Conservation (phyloP, 1,140 invertebrate genomes). For the Hyles euphorbiae region DNA sequence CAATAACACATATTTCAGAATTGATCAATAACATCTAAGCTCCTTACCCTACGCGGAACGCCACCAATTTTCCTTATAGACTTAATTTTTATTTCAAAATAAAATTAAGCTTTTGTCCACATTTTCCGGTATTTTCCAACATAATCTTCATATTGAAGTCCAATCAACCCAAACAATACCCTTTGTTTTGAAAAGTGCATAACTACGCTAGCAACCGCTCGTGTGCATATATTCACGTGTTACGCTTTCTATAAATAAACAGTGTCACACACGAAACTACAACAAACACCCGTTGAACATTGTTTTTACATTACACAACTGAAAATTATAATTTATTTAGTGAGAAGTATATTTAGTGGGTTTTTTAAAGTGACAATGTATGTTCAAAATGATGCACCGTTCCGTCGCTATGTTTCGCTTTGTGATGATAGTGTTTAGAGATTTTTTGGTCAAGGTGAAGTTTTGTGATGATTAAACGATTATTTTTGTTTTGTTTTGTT, state of each 20-base stretch:
- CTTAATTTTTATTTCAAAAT: no score
- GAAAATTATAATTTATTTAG: neutral
- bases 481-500: conserved; percentile 5
- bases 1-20: no score
- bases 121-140: no score
- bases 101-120: no score
- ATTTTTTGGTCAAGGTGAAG: conserved; percentile 58
- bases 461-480: conserved; percentile 8
- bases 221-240: conserved; percentile 49
- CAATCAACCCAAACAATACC: no score
- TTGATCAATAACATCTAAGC: no score
- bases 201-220: neutral
- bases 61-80: no score
- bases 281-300: conserved; percentile 18
- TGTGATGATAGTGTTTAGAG: conserved; percentile 63
- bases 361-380: neutral
- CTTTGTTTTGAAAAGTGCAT: no score
- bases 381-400: conserved; percentile 2
- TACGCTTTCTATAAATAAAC: conserved; percentile 66
- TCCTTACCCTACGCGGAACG: no score
- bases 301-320: conserved; percentile 9
- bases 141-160: no score
- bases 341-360: no score
- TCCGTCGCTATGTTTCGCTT: conserved; percentile 11
- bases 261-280: conserved; percentile 43